Conservation (phyloP, 2,113 vertebrate genomes). For the Malurus melanocephalus region DNA sequence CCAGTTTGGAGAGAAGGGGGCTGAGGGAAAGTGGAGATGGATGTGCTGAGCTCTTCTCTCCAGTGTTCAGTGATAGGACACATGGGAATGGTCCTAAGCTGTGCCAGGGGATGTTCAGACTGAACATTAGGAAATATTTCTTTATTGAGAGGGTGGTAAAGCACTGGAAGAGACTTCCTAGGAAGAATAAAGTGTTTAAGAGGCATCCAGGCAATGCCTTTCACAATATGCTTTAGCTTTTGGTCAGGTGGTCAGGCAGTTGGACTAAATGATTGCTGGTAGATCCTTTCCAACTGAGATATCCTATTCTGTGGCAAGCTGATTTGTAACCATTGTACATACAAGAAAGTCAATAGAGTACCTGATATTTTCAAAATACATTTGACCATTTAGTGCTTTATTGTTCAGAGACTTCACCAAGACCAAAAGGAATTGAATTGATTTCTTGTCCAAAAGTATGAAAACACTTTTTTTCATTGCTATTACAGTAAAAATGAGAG, state of each 20-base stretch:
- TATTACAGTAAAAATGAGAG: background rate
- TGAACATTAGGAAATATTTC: background rate
- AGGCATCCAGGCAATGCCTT: background rate
- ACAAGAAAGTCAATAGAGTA: background rate
- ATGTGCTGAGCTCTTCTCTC: background rate
- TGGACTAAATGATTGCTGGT: background rate
- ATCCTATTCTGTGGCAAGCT: background rate
- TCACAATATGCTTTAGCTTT: background rate
- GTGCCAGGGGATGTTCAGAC: background rate
- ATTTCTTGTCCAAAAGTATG: background rate
- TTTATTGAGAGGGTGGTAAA: background rate
- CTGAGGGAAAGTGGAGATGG: background rate
- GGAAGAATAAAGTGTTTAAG: background rate
- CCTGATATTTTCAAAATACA: background rate
- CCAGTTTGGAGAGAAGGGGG: background rate
- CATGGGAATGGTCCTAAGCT: background rate
- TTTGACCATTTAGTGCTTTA: background rate
- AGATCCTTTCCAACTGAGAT: background rate
- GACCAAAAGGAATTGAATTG: background rate
- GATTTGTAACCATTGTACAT: background rate
- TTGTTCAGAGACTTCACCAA: background rate
- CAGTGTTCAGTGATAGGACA: background rate
- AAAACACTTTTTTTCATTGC: background rate
- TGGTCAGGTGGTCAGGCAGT: background rate
- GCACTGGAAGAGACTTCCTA: background rate